These are phyloP conservation scores for Porites cylindrica DNA, from an alignment of 92 coral and sea anemone genomes.

Conservation along the genomic window DNA sequence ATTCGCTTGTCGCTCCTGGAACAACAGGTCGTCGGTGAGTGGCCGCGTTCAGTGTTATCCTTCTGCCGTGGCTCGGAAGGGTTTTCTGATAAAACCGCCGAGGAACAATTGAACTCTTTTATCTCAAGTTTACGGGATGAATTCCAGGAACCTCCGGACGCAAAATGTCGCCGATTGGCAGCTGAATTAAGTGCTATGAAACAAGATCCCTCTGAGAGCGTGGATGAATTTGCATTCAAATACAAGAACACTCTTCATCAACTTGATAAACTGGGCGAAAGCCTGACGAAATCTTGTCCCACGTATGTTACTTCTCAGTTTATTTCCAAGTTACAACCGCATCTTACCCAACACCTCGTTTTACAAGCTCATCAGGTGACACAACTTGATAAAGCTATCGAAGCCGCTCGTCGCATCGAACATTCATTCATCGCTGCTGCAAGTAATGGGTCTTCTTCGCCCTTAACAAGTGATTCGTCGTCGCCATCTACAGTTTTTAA, in stretches of 20 bases:
- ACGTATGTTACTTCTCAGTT: constrained; percentile 60
- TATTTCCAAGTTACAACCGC: constrained; percentile 67
- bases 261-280: constrained; percentile 51
- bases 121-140: too few relatives aligned
- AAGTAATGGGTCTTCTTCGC: not conserved
- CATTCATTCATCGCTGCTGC: constrained; percentile 11
- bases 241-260: constrained; percentile 65
- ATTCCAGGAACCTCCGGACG: too few relatives aligned
- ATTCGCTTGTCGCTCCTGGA: too few relatives aligned
- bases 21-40: too few relatives aligned
- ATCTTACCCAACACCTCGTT: constrained; percentile 54
- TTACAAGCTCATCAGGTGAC: constrained; percentile 62
- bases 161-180: too few relatives aligned
- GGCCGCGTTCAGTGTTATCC: too few relatives aligned
- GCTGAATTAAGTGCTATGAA: constrained; percentile 47
- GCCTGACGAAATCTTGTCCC: constrained; percentile 26
- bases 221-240: constrained; percentile 66
- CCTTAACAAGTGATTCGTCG: not conserved
- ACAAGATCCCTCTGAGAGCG: constrained; percentile 51
- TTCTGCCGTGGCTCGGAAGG: too few relatives aligned
- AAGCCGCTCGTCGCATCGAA: constrained; percentile 40
- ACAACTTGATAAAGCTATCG: constrained; percentile 59
- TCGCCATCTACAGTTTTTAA: constrained; percentile 1
- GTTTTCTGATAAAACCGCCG: too few relatives aligned
- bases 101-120: too few relatives aligned